phyloP scores from a whole-genome alignment of 1,140 invertebrate genomes.

The Hycleus cichorii region DNA sequence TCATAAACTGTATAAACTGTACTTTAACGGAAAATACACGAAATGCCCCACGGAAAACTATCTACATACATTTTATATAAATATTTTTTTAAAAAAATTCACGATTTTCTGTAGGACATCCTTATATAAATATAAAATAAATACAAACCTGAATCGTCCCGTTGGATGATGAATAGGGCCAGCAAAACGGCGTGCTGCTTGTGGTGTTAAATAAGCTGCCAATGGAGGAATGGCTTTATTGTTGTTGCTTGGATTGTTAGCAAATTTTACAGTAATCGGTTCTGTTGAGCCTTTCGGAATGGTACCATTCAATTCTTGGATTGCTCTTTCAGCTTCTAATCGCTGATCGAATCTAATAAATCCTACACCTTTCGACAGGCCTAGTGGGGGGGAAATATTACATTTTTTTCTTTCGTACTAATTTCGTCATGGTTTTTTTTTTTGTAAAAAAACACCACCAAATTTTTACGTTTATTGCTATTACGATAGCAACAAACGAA shows the following conservation, averaged over 20 bases:
- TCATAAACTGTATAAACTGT: no score
- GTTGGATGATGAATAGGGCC: constrained; percentile 89
- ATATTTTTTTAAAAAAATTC: no score
- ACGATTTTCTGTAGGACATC: no score
- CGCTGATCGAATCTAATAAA: constrained; percentile 99
- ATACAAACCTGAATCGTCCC: constrained; percentile 77
- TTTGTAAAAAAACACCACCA: no score
- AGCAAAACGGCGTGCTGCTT: constrained; percentile 73
- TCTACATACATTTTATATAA: no score
- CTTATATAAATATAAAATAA: neutral
- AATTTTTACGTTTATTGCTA: no score
- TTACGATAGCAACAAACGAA: no score
- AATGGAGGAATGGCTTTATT: constrained; percentile 84
- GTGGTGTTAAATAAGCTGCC: constrained; percentile 84
- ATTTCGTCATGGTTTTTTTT: no score
- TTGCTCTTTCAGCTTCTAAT: constrained; percentile 93
- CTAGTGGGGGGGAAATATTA: constrained; percentile 41
- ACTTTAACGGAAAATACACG: no score
- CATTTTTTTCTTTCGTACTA: no score
- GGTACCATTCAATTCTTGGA: constrained; percentile 95
- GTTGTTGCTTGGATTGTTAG: constrained; percentile 96
- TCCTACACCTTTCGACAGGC: constrained; percentile 97
- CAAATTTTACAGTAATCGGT: constrained; percentile 98
- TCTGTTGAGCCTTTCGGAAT: constrained; percentile 93
- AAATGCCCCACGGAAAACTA: no score